A percentile compares a stretch with the other conserved stretches of the same genome.
Evolutionary conservation across 2,888 invertebrate species (phyloP).

Genomic region (Physocephala rufipes): DNA sequence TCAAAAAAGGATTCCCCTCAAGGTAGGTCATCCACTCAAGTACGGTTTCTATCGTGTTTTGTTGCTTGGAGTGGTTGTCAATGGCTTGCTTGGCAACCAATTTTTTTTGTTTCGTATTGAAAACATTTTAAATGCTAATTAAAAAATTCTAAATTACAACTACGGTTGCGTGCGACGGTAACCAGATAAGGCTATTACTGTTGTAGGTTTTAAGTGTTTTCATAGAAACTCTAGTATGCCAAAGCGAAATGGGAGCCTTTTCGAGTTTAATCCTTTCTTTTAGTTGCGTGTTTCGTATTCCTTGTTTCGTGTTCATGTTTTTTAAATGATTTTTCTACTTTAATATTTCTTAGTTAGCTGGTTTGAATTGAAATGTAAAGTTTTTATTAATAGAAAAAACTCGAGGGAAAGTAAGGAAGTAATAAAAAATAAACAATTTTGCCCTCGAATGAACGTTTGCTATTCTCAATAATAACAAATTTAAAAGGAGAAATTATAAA

Average conservation of each 20-base stretch:
- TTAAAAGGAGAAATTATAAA: no score
- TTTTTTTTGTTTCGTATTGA: not conserved
- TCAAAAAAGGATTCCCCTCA: not conserved
- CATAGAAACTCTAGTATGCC: not conserved
- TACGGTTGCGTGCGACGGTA: constrained; percentile 39
- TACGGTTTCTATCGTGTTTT: not conserved
- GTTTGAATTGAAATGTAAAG: no score
- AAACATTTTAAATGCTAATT: constrained; percentile 41
- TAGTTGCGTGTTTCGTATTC: not conserved
- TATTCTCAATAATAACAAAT: no score
- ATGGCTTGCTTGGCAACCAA: not conserved
- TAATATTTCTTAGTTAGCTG: no score
- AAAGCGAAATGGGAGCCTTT: not conserved
- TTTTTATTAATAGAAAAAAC: no score
- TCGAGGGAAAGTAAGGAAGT: no score
- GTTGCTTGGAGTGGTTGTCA: no score
- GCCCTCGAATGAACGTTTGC: no score
- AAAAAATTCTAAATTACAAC: constrained; percentile 39
- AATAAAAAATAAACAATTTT: no score
- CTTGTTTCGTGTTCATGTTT: not conserved
- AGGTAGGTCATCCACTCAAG: not conserved
- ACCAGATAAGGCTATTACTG: constrained; percentile 33
- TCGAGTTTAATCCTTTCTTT: not conserved
- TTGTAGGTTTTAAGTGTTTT: not conserved
- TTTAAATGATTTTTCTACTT: no score